phyloP scores from a whole-genome alignment of 1,140 invertebrate genomes.

The Pectinophora gossypiella region DNA sequence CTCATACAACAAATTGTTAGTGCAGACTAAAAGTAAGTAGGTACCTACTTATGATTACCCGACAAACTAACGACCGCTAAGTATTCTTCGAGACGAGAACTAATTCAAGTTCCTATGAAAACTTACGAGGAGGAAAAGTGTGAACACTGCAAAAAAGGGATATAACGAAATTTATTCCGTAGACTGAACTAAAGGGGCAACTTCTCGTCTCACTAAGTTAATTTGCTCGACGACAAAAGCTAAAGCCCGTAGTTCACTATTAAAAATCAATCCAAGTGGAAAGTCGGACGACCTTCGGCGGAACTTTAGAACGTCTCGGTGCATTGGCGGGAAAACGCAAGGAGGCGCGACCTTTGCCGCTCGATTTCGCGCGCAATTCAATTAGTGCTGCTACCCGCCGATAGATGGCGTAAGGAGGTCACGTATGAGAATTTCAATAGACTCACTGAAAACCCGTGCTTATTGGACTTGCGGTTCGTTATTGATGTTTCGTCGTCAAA shows the following conservation, averaged over 20 bases:
- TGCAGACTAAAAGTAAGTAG: too few relatives aligned
- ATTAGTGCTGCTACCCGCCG: constrained; percentile 46
- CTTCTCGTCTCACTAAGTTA: constrained; percentile 60
- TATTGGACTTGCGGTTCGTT: too few relatives aligned
- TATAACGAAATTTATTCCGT: constrained; percentile 19
- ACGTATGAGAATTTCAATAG: too few relatives aligned
- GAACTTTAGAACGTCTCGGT: constrained; percentile 53
- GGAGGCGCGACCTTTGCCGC: constrained; percentile 63
- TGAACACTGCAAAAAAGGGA: constrained; percentile 3
- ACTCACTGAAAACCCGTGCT: too few relatives aligned
- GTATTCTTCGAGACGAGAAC: too few relatives aligned
- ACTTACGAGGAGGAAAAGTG: constrained; percentile 1
- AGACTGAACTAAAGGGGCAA: constrained; percentile 38
- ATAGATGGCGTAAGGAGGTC: constrained; percentile 65
- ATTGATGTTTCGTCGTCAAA: too few relatives aligned
- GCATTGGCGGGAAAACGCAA: constrained; percentile 63
- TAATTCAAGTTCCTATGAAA: too few relatives aligned
- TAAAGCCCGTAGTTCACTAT: constrained; percentile 62
- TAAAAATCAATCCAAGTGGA: constrained; percentile 70
- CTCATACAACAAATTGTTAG: too few relatives aligned
- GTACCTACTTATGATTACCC: too few relatives aligned
- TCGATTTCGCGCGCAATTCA: constrained; percentile 60
- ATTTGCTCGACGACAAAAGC: constrained; percentile 60
- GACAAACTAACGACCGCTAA: too few relatives aligned
- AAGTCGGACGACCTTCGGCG: constrained; percentile 51